phyloP scores from a whole-genome alignment of 2,113 vertebrate species.

The Triplophysa rosa region DNA sequence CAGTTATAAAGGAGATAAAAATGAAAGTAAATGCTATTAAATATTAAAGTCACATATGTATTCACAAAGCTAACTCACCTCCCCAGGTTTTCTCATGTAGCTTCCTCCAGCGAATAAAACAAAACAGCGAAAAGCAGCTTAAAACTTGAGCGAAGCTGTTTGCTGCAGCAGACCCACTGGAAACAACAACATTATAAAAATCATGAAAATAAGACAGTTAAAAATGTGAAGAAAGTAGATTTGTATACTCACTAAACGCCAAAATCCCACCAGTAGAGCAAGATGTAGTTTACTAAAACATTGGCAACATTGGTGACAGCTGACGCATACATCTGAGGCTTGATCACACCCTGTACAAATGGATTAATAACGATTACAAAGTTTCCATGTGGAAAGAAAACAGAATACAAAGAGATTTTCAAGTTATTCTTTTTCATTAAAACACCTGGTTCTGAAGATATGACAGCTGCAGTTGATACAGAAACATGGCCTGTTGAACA shows the following conservation, averaged over 20 bases:
- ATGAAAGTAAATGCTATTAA: not conserved
- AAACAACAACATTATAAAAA: conserved; percentile 19
- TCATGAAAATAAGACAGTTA: not conserved
- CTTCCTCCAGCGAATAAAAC: conserved; percentile 81
- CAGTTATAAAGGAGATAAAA: too few species aligned
- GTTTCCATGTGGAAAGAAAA: not conserved
- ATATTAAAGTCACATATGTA: not conserved
- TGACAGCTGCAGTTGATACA: conserved; percentile 82
- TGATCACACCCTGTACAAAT: conserved; percentile 79
- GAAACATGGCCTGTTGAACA: conserved; percentile 78
- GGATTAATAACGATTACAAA: conserved; percentile 19
- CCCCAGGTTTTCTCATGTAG: conserved; percentile 83
- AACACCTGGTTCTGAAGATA: conserved; percentile 89
- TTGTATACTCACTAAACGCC: conserved; percentile 82
- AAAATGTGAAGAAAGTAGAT: not conserved
- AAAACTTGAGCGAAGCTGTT: conserved; percentile 80
- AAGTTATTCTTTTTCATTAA: not conserved
- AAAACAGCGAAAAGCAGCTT: conserved; percentile 74
- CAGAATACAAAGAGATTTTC: not conserved
- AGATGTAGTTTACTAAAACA: conserved; percentile 77
- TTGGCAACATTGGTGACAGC: conserved; percentile 83
- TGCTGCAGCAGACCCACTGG: conserved; percentile 86
- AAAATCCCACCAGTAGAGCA: conserved; percentile 80
- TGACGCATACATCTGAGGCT: conserved; percentile 82
- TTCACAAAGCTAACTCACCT: conserved; percentile 69